A percentile compares a stretch with the other conserved stretches of the same genome.
phyloP scores from a whole-genome alignment of 53 echinoderm and acorn worm genomes.

The Paracentrotus lividus region DNA sequence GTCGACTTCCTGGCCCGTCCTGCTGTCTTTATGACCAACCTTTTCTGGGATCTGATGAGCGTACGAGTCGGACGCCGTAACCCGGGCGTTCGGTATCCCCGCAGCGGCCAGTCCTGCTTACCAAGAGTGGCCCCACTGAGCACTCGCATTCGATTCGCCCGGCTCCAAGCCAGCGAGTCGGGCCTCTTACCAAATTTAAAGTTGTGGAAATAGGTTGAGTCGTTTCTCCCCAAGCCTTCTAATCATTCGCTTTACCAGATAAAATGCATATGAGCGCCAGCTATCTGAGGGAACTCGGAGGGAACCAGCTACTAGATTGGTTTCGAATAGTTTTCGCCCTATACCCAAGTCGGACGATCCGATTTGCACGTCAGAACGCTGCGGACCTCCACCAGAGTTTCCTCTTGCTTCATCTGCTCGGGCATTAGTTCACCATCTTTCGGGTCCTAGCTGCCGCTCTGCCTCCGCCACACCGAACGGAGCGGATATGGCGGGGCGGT shows the following conservation, averaged over 20 bases:
- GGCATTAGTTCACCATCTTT: conserved; percentile 82
- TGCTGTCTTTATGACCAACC: conserved; percentile 86
- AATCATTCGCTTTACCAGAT: conserved; percentile 89
- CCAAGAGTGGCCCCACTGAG: conserved; percentile 89
- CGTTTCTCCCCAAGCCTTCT: conserved; percentile 70
- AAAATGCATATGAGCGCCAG: conserved; percentile 77
- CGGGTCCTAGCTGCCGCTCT: conserved; percentile 83
- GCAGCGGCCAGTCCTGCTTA: conserved; percentile 80
- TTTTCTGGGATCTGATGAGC: conserved; percentile 73
- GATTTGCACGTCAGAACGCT: conserved; percentile 95
- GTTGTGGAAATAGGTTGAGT: conserved; percentile 74
- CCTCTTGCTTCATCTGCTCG: conserved; percentile 85
- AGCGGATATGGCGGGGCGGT: conserved; percentile 73
- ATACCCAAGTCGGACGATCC: conserved; percentile 87
- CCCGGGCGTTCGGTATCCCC: conserved; percentile 75
- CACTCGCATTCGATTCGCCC: conserved; percentile 60
- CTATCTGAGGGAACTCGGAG: conserved; percentile 88
- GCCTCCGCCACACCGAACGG: conserved; percentile 74
- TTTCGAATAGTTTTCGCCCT: conserved; percentile 95
- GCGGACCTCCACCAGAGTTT: conserved; percentile 95
- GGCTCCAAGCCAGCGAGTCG: conserved; percentile 65
- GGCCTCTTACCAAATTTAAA: conserved; percentile 72
- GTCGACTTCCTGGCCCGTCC: conserved; percentile 91
- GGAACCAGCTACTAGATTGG: conserved; percentile 93
- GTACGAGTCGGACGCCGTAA: conserved; percentile 46